A percentile compares a stretch with the other conserved stretches of the same genome.
These are phyloP conservation scores for Haliclona indistincta DNA, from an alignment of 37 sponge, comb jelly and placozoan species.

Conservation along the genomic window DNA sequence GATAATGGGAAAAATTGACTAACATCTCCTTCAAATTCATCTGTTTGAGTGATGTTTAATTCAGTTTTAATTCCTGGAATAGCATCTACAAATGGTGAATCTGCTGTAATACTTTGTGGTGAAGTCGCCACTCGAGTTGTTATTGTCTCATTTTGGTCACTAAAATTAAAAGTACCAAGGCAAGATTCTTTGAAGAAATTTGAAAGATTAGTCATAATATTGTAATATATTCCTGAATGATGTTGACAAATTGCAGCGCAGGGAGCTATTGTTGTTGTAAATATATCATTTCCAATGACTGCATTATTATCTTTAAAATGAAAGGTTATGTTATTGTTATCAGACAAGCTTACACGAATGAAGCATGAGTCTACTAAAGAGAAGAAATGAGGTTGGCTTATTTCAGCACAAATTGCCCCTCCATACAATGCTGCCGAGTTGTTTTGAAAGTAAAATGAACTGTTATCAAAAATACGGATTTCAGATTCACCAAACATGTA, in stretches of 20 bases:
- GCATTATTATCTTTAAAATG: not conserved
- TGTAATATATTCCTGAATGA: not conserved
- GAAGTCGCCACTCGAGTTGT: not conserved
- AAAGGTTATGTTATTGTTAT: not conserved
- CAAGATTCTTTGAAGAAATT: no score
- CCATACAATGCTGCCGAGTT: slow-evolving; percentile 7
- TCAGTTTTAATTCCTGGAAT: not conserved
- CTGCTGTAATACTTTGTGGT: not conserved
- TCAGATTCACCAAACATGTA: not conserved
- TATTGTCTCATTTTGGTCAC: no score
- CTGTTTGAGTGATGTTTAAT: not conserved
- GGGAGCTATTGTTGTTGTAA: not conserved
- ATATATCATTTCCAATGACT: slow-evolving; percentile 1
- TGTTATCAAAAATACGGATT: not conserved
- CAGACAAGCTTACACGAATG: no score
- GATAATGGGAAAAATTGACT: not conserved
- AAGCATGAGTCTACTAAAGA: not conserved
- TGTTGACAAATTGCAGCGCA: not conserved
- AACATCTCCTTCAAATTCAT: not conserved
- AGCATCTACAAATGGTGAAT: not conserved
- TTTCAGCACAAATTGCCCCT: not conserved
- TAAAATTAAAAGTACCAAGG: not conserved
- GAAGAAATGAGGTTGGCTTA: not conserved
- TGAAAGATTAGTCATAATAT: no score
- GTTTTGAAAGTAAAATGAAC: not conserved